Evolutionary conservation across 2,888 invertebrate species (phyloP).

Genomic region (Eledona agricola): DNA sequence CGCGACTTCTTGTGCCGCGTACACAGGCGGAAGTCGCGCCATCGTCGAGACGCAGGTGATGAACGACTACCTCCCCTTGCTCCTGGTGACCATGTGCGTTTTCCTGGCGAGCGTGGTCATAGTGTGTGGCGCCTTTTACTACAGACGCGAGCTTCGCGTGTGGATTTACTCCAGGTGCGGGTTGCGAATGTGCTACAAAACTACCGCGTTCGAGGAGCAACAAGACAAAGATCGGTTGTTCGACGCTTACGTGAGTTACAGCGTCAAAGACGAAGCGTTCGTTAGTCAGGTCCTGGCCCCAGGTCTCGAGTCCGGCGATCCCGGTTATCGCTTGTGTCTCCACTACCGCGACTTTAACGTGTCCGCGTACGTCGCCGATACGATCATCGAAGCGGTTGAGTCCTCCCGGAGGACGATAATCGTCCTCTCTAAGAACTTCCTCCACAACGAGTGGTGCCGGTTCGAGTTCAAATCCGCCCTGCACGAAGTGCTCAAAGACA

Average conservation of each 20-base stretch:
- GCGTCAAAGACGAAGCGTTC: constrained; percentile 91
- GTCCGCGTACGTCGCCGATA: constrained; percentile 88
- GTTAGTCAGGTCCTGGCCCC: constrained; percentile 89
- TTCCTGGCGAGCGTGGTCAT: constrained; percentile 80
- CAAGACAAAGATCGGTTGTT: constrained; percentile 86
- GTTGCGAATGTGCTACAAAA: constrained; percentile 85
- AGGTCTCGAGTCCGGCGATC: constrained; percentile 83
- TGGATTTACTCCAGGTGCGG: constrained; percentile 90
- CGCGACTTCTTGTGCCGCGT: constrained; percentile 78
- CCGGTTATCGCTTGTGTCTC: constrained; percentile 86
- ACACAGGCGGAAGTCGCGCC: constrained; percentile 76
- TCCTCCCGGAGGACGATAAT: constrained; percentile 89
- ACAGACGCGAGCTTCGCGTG: constrained; percentile 81
- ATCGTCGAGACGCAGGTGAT: constrained; percentile 79
- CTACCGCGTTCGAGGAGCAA: constrained; percentile 81
- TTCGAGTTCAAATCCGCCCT: constrained; percentile 95
- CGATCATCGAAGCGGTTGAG: constrained; percentile 91
- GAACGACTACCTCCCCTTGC: constrained; percentile 81
- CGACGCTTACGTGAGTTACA: constrained; percentile 96
- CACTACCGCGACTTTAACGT: constrained; percentile 92
- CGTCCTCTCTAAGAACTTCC: constrained; percentile 90
- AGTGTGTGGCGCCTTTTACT: constrained; percentile 81
- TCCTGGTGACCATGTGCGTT: constrained; percentile 80
- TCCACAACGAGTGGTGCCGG: constrained; percentile 94
- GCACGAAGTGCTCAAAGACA: constrained; percentile 87